A percentile compares a stretch with the other conserved stretches of the same genome.
Evolutionary conservation across 2,888 invertebrate species (phyloP).

Genomic region (Drosophila vallismaia): DNA sequence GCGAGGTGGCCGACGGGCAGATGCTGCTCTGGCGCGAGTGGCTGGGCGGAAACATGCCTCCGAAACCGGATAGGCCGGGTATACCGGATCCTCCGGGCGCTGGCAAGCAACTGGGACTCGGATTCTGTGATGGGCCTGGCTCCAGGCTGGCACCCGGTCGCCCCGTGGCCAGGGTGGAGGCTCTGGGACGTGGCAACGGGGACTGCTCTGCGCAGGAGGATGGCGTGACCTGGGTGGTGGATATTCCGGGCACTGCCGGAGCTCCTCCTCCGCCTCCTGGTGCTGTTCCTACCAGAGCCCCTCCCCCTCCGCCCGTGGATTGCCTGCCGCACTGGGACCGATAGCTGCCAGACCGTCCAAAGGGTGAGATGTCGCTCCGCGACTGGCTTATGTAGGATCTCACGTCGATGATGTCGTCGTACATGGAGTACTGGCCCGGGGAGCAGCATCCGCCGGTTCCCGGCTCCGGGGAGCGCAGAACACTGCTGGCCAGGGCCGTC

Average conservation of each 20-base stretch:
- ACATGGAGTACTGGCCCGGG: constrained; percentile 85
- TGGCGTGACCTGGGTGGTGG: constrained; percentile 13
- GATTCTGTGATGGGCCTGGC: constrained; percentile 46
- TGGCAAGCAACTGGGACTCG: constrained; percentile 34
- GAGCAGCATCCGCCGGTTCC: constrained; percentile 82
- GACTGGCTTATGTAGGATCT: constrained; percentile 90
- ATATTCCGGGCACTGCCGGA: background rate
- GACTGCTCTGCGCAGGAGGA: constrained; percentile 68
- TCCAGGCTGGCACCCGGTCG: constrained; percentile 68
- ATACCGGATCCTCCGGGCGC: constrained; percentile 31
- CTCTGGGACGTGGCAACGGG: constrained; percentile 84
- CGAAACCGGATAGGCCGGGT: background rate
- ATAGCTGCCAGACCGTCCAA: constrained; percentile 89
- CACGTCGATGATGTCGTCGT: constrained; percentile 89
- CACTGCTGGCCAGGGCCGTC: constrained; percentile 58
- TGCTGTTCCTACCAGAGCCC: background rate
- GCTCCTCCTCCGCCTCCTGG: constrained; percentile 11
- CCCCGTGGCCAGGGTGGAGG: constrained; percentile 82
- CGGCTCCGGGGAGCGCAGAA: constrained; percentile 61
- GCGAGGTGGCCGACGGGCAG: constrained; percentile 91
- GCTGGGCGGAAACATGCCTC: constrained; percentile 28
- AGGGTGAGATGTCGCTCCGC: constrained; percentile 89
- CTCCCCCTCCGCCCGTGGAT: constrained; percentile 40
- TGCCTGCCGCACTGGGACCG: constrained; percentile 88
- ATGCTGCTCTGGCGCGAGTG: constrained; percentile 83